Conservation (phyloP, 2,888 invertebrate species). For the Drosophila mulleri region DNA sequence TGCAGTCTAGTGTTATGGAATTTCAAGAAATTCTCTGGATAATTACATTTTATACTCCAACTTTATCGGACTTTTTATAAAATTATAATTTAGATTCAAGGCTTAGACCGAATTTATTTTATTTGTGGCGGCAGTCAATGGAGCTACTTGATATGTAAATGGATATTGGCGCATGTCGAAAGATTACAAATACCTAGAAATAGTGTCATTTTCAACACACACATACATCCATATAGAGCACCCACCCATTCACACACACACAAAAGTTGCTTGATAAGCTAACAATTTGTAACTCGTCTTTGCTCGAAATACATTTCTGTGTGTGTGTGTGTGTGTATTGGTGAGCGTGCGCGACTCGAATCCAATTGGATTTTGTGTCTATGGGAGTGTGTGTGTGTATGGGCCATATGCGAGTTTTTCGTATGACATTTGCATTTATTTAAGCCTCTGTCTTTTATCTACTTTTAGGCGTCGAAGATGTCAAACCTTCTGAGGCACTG, state of each 20-base stretch:
- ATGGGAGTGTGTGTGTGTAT: neutral
- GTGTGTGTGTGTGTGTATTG: slow-evolving; percentile 8
- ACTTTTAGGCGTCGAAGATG: slow-evolving; percentile 47
- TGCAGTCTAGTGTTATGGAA: neutral
- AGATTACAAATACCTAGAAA: slow-evolving; percentile 46
- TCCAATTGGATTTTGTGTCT: slow-evolving; percentile 39
- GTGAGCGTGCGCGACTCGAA: slow-evolving; percentile 26
- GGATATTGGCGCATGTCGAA: slow-evolving; percentile 57
- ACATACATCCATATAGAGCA: neutral
- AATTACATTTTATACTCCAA: neutral
- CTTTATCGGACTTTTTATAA: neutral
- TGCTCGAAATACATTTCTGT: slow-evolving; percentile 56
- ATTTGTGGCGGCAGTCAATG: slow-evolving; percentile 8
- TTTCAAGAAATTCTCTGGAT: neutral
- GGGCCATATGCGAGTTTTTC: slow-evolving; percentile 22
- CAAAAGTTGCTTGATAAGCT: slow-evolving; percentile 24
- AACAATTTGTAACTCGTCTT: slow-evolving; percentile 69
- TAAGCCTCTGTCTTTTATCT: slow-evolving; percentile 39
- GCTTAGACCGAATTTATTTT: slow-evolving; percentile 52
- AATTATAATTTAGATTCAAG: slow-evolving; percentile 8
- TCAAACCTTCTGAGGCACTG: slow-evolving; percentile 36
- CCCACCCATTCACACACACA: neutral
- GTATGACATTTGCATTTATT: slow-evolving; percentile 42
- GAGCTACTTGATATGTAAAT: slow-evolving; percentile 70
- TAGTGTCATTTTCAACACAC: slow-evolving; percentile 50